phyloP scores from a whole-genome alignment of 2,113 vertebrate genomes.

The Heloderma charlesbogerti region DNA sequence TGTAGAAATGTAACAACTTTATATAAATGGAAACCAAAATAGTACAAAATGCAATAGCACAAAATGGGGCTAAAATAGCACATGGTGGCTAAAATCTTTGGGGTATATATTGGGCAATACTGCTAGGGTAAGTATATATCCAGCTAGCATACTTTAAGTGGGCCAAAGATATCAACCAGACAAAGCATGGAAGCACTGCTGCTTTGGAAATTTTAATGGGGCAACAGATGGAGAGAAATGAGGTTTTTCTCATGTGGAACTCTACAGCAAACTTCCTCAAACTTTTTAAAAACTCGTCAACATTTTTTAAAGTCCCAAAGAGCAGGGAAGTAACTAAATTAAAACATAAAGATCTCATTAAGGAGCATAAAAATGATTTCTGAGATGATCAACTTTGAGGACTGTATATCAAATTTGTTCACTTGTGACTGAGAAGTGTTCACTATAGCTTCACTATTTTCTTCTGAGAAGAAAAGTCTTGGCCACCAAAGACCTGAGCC shows the following conservation, averaged over 20 bases:
- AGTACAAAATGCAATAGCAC: neutral
- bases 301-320: neutral
- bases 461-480: neutral
- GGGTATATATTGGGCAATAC: neutral
- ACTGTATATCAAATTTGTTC: neutral
- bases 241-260: neutral
- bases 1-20: neutral
- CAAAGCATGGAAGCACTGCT: neutral
- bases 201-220: neutral
- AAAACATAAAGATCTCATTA: neutral
- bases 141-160: neutral
- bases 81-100: neutral
- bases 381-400: neutral
- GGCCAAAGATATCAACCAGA: neutral
- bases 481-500: neutral
- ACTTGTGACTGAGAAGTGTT: neutral
- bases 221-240: neutral
- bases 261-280: neutral
- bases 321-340: neutral
- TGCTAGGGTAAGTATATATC: neutral
- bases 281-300: neutral
- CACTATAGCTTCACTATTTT: no score
- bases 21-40: neutral
- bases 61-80: neutral
- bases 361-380: neutral